These are phyloP conservation scores for Trichopria drosophilae DNA, from an alignment of 2,888 invertebrate genomes.

Conservation along the genomic window DNA sequence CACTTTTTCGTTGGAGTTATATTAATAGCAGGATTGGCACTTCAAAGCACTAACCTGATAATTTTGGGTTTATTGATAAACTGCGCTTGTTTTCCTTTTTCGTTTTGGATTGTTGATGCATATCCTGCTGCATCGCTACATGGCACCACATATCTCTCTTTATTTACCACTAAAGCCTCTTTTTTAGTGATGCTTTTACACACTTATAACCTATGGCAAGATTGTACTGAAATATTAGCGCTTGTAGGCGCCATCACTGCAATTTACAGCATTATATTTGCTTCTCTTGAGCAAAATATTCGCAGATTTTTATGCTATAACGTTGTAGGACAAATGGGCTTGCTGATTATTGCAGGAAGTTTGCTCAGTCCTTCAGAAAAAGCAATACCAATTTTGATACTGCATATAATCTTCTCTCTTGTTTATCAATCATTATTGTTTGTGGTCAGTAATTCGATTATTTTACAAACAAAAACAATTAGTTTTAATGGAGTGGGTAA, in stretches of 20 bases:
- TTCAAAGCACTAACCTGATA: constrained; percentile 20
- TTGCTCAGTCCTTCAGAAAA: constrained; percentile 20
- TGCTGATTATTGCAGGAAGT: constrained; percentile 22
- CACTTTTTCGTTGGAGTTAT: constrained; percentile 22
- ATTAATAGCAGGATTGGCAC: constrained; percentile 21
- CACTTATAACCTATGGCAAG: constrained; percentile 21
- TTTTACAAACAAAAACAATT: constrained; percentile 19
- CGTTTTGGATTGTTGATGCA: constrained; percentile 19
- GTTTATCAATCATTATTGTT: constrained; percentile 18
- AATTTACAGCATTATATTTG: constrained; percentile 22
- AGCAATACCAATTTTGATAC: constrained; percentile 20
- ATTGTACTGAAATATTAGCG: constrained; percentile 20
- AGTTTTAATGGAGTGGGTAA: constrained; percentile 19
- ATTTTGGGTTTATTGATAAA: constrained; percentile 21
- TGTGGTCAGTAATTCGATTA: constrained; percentile 19
- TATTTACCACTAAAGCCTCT: constrained; percentile 19
- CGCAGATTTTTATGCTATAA: constrained; percentile 20
- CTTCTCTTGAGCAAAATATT: constrained; percentile 22
- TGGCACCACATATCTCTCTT: constrained; percentile 19
- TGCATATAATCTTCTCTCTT: constrained; percentile 20
- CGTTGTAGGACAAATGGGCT: constrained; percentile 21
- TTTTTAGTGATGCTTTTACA: constrained; percentile 21
- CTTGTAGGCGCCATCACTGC: constrained; percentile 19
- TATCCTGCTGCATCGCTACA: constrained; percentile 21
- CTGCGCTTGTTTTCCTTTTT: constrained; percentile 20